Conservation (phyloP, 92 coral and sea anemone genomes). For the Virgularia gustaviana region DNA sequence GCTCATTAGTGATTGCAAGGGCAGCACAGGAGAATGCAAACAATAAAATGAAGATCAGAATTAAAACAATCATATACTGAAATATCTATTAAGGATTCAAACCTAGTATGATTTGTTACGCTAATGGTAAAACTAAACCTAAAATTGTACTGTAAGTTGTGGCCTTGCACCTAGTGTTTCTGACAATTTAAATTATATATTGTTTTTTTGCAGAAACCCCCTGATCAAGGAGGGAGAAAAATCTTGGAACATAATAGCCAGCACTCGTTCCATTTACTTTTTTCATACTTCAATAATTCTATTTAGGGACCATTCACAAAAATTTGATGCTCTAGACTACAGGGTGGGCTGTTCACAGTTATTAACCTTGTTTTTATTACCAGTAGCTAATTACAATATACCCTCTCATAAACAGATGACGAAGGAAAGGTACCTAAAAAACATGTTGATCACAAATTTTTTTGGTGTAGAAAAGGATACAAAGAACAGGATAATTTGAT, state of each 20-base stretch:
- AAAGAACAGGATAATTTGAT: slow-evolving; percentile 92
- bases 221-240: too few species aligned
- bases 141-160: neutral
- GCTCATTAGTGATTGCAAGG: slow-evolving; percentile 63
- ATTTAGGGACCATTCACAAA: too few species aligned
- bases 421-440: neutral
- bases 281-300: too few species aligned
- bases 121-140: neutral
- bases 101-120: neutral
- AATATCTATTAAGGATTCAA: slow-evolving; percentile 52
- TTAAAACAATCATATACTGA: slow-evolving; percentile 85
- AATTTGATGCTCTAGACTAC: too few species aligned
- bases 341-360: too few species aligned
- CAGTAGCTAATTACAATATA: neutral
- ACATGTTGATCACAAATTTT: neutral
- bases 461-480: slow-evolving; percentile 69
- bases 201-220: too few species aligned
- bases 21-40: slow-evolving; percentile 92
- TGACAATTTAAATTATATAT: too few species aligned
- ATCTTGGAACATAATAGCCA: too few species aligned
- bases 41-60: slow-evolving; percentile 74
- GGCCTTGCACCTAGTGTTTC: neutral
- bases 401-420: neutral
- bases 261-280: too few species aligned
- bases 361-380: too few species aligned